Base-by-base conservation (phyloP, 2,888 invertebrate species). In the Ochlodes sylvanus region DNA sequence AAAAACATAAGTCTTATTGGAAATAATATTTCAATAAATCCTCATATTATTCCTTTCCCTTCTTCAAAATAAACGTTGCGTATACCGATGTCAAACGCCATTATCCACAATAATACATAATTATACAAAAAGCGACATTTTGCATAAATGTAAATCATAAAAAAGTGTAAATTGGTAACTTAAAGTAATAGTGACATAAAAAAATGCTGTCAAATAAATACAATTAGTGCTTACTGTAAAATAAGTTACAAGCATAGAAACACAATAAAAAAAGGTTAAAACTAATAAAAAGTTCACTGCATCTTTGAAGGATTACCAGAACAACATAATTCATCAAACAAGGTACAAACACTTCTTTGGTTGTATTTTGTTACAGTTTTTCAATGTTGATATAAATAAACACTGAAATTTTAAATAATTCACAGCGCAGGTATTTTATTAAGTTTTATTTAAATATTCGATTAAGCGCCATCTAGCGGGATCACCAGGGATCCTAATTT, bases 111-210 rank as follows among this genome's bases (percentile, higher is more conserved):
- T 12, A 12, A 38, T 55, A 63, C n/a, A 15, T 17, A 7, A n/a
- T n/a, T n/a, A n/a, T 41, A 19, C 41, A 27, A 54, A 54, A 27
- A 27, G 54, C 6, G 17, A 5, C 9, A 17, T 17, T 47, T 17
- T 7, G 15, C 15, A 47, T 19, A 19, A 19, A 50, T n/a, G 19
- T 10, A 44, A 44, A 27, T 42, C 2, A 12, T 38, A 15, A 61
- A 17, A 60, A 55, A 50, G 17, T 56, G 60, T 69, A 66, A 58
- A 58, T 64, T 70, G 73, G 73, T 73, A 73, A 71, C 71, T 63
- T 69, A 68, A 62, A 12, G 15, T 15, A 63, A 63, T 63, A 70
- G 32, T 55, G 60, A 17, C n/a, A 44, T 21, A 38, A 56, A 52
- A 50, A 44, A 65, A 64, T 27, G 65, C 52, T 15, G 41, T 54